Evolutionary conservation across 2,113 vertebrate species (phyloP).

Genomic region (Edolisoma coerulescens): DNA sequence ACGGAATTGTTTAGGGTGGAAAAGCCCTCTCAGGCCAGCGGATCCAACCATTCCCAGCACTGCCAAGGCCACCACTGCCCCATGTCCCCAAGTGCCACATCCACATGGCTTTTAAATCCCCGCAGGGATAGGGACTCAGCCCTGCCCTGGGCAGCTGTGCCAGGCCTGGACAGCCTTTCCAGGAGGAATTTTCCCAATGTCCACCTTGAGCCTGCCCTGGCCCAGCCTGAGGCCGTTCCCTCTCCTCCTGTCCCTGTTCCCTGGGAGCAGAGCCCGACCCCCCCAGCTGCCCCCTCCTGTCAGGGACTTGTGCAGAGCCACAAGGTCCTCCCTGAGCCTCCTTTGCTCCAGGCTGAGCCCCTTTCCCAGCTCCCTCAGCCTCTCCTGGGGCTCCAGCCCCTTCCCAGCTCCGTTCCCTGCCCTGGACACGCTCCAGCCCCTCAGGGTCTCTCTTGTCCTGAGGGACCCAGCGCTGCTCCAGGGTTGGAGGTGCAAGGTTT

Average conservation of each 20-base stretch:
- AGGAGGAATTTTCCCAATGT: fast-evolving
- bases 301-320: not conserved
- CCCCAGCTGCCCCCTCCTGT: not conserved
- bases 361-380: not conserved
- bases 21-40: not conserved
- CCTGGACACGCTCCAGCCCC: not conserved
- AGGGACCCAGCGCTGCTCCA: not conserved
- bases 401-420: not conserved
- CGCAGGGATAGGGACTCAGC: not conserved
- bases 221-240: not conserved
- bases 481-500: not conserved
- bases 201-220: fast-evolving
- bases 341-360: not conserved
- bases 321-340: not conserved
- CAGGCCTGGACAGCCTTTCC: fast-evolving
- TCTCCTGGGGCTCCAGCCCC: not conserved
- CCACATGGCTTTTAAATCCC: fast-evolving
- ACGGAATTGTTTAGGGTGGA: not conserved
- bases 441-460: not conserved
- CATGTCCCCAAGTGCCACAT: not conserved
- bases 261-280: not conserved
- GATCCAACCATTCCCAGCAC: not conserved
- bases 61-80: not conserved
- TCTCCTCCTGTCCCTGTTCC: not conserved
- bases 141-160: not conserved